Base-by-base conservation (phyloP, 2,888 invertebrate species). In the Drosophila paracracens region DNA sequence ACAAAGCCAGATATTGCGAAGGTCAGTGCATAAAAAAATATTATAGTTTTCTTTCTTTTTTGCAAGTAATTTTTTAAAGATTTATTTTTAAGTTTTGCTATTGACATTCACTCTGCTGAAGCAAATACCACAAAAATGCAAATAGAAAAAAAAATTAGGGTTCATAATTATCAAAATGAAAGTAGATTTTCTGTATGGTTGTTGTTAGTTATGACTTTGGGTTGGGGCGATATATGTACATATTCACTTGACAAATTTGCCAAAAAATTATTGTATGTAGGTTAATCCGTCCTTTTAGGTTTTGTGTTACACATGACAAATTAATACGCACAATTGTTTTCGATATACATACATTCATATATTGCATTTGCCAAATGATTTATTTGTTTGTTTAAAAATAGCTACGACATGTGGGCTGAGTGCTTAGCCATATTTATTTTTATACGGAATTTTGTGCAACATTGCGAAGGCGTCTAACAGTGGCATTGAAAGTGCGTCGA, bases 361-460 rank as follows among this genome's bases (percentile, higher is more conserved):
- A 13, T n/a, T 53, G 56, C 11, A 51, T 59, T 54, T 38, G 57
- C 59, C 72, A 68, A 72, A 66, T 81, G 72, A 66, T 76, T 76
- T 65, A 62, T 81, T 74, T 81, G 76, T 84, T 79, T 82, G 73
- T 53, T 79, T 79, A 84, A 72, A 86, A 84, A 88, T 88, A 80
- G 61, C 48, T 59, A 25, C 31, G 38, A 62, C 40, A 58, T 57
- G 83, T 81, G 78, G 87, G 83, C 62, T 61, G 62, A 58, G 16
- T 65, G 43, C 57, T 76, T 70, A 57, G 36, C 57, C 48, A 63
- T 68, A 64, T 59, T 58, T 77, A 65, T 70, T 74, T 73, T 69
- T 75, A 54, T 63, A 54, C 43, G 59, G 46, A 59, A 65, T 72
- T 70, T 64, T 50, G 56, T 79, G 71, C 62, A 63, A 70, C 29